Percentiles rank a stretch among this genome's conserved stretches.
These are phyloP conservation scores for Standfussiana lucernea DNA, from an alignment of 2,888 invertebrate species.

Conservation along the genomic window DNA sequence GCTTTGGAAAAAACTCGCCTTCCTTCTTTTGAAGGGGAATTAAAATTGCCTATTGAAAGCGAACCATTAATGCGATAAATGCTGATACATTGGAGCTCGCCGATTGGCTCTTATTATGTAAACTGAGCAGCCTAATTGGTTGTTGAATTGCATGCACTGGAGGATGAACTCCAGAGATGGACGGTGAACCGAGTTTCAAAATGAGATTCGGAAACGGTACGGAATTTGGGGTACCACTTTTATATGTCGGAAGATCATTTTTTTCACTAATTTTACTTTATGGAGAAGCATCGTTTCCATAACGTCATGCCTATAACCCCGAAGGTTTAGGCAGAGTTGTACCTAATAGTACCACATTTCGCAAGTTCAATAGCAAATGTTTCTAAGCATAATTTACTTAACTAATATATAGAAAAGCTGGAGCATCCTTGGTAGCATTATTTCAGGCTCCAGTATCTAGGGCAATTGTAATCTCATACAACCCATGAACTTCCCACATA, in stretches of 20 bases:
- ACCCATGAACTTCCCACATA: neutral
- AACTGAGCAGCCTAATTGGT: slow-evolving; percentile 37
- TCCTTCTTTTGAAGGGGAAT: slow-evolving; percentile 59
- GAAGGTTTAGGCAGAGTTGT: neutral
- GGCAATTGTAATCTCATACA: neutral
- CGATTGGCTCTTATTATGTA: slow-evolving; percentile 51
- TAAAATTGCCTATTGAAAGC: slow-evolving; percentile 74
- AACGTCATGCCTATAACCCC: neutral
- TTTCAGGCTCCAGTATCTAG: neutral
- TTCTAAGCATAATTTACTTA: neutral
- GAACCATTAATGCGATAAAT: slow-evolving; percentile 68
- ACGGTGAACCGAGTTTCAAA: neutral
- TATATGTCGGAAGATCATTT: neutral
- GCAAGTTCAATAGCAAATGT: neutral
- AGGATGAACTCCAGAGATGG: neutral
- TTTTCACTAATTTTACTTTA: neutral
- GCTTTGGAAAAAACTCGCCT: slow-evolving; percentile 66
- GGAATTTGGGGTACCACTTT: neutral
- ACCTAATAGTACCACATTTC: neutral
- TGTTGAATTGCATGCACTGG: neutral
- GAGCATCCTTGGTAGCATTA: neutral
- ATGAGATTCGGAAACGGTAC: neutral
- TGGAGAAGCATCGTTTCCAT: neutral
- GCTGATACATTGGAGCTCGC: slow-evolving; percentile 30
- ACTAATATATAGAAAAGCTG: neutral